Evolutionary conservation across 1,140 invertebrate species (phyloP).

Genomic region (Drosophila littoralis): DNA sequence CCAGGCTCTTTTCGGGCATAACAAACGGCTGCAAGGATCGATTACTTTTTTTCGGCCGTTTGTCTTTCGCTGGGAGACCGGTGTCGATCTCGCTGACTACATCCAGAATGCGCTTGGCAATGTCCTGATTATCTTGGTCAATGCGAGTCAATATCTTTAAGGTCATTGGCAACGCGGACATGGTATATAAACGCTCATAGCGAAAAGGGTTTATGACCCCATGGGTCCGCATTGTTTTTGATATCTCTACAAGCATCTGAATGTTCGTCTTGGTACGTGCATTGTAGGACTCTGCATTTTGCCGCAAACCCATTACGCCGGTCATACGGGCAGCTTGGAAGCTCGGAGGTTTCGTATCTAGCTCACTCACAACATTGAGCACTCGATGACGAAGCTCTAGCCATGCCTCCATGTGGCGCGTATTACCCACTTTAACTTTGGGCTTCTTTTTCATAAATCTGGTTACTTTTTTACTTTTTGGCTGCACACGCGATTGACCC

Average conservation of each 20-base stretch:
- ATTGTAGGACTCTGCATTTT: conserved; percentile 8
- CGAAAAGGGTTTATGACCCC: conserved; percentile 15
- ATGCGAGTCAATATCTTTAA: not conserved
- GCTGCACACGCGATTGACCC: not conserved
- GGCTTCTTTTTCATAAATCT: not conserved
- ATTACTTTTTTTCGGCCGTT: not conserved
- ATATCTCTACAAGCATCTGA: conserved; percentile 20
- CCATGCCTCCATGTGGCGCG: not conserved
- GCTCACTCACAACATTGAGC: not conserved
- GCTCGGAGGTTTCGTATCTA: not conserved
- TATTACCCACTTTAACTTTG: not conserved
- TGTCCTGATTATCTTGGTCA: conserved; percentile 29
- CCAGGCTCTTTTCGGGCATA: conserved; percentile 36
- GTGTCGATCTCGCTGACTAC: conserved; percentile 50
- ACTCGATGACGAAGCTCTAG: conserved; percentile 16
- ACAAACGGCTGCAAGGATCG: not conserved
- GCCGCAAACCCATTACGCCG: not conserved
- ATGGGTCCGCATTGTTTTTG: conserved; percentile 22
- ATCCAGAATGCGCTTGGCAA: conserved; percentile 41
- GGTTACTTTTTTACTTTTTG: not conserved
- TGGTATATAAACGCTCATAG: not conserved
- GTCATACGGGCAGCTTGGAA: conserved; percentile 3
- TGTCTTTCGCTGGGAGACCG: conserved; percentile 21
- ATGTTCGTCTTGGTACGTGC: conserved; percentile 21
- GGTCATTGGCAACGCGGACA: not conserved